Evolutionary conservation across 2,888 invertebrate species (phyloP).

Genomic region (Limnephilus lunatus): DNA sequence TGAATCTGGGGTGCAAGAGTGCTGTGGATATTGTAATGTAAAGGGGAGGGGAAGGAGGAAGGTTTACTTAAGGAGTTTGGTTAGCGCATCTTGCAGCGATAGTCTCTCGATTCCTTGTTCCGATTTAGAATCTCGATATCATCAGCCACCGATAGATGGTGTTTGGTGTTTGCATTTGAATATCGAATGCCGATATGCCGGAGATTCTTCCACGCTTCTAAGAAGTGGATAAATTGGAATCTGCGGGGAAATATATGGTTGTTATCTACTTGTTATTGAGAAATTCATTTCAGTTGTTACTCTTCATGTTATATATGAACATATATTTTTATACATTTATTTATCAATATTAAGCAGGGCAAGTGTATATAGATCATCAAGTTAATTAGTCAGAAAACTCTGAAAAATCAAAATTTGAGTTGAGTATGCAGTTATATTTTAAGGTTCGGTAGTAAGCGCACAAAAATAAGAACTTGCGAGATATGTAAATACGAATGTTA

Average conservation of each 20-base stretch:
- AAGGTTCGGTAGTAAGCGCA: no score
- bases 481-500: no score
- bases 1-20: not conserved
- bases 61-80: constrained; percentile 15
- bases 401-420: no score
- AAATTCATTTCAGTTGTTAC: not conserved
- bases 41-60: not conserved
- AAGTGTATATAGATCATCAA: no score
- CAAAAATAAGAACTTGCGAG: no score
- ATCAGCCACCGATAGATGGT: constrained; percentile 26
- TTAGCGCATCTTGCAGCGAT: constrained; percentile 22
- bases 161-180: constrained; percentile 45
- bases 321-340: no score
- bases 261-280: not conserved
- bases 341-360: no score
- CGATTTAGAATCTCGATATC: constrained; percentile 38
- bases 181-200: constrained; percentile 18
- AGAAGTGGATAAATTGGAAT: not conserved
- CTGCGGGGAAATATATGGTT: not conserved
- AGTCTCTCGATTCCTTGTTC: constrained; percentile 43
- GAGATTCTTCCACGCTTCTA: not conserved
- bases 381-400: no score
- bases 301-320: no score
- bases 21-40: not conserved
- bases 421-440: no score